phyloP scores from a whole-genome alignment of 35 echinoderm and acorn worm species.

The Anneissia japonica region DNA sequence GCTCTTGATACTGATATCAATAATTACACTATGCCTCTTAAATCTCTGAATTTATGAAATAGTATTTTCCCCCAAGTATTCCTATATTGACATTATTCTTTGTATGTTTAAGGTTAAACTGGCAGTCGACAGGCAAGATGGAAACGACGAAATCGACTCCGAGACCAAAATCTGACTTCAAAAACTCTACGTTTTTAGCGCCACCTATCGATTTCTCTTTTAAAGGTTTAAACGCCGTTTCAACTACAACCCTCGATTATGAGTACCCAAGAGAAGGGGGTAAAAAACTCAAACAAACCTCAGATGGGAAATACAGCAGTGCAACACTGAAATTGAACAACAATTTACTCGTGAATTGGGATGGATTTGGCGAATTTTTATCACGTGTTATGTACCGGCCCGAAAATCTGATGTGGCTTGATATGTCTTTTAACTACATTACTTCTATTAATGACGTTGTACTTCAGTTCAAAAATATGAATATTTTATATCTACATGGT shows the following conservation, averaged over 20 bases:
- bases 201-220: constrained; percentile 88
- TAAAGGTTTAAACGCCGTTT: constrained; percentile 54
- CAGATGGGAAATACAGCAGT: constrained; percentile 61
- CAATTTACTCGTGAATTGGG: constrained; percentile 77
- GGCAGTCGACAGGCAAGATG: no score
- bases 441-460: constrained; percentile 55
- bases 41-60: no score
- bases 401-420: constrained; percentile 63
- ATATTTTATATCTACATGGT: constrained; percentile 92
- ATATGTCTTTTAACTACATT: constrained; percentile 86
- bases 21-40: no score
- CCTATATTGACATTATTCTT: no score
- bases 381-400: constrained; percentile 35
- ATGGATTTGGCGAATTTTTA: constrained; percentile 57
- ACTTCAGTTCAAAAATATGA: constrained; percentile 63
- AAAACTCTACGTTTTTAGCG: constrained; percentile 38
- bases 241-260: constrained; percentile 20
- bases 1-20: not conserved
- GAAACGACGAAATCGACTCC: no score
- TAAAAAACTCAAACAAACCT: constrained; percentile 42
- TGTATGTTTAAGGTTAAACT: no score
- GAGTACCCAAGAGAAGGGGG: constrained; percentile 30
- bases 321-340: constrained; percentile 76
- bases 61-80: no score
- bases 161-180: not conserved